Conservation (phyloP, 2,113 vertebrate genomes). For the Probosciger aterrimus region DNA sequence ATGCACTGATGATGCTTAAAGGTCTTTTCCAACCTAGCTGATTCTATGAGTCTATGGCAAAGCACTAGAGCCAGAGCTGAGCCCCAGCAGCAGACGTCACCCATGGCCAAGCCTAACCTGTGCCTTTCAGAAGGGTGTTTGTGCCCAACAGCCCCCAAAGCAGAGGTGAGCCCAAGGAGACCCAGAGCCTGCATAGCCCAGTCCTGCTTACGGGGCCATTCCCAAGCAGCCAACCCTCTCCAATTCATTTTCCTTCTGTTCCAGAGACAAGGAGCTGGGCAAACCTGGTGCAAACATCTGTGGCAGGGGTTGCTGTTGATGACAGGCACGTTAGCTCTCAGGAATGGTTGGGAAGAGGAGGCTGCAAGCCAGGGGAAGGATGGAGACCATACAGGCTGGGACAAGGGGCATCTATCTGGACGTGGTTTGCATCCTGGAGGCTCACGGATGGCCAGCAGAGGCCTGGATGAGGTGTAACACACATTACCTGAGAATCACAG, state of each 20-base stretch:
- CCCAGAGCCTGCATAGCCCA: background rate
- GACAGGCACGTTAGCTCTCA: background rate
- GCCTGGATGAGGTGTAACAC: background rate
- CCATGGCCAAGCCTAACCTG: rapidly evolving
- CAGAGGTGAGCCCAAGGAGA: background rate
- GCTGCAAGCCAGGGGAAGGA: background rate
- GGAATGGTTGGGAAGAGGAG: background rate
- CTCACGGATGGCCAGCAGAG: background rate
- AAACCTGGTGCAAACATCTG: background rate
- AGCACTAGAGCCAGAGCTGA: rapidly evolving
- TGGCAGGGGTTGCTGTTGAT: background rate
- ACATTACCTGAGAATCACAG: background rate
- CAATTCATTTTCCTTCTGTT: background rate
- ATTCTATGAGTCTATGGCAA: background rate
- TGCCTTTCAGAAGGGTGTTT: background rate
- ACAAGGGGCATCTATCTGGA: background rate
- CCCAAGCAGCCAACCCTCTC: background rate
- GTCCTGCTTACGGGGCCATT: rapidly evolving
- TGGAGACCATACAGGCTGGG: background rate
- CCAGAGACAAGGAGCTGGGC: background rate
- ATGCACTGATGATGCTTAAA: rapidly evolving
- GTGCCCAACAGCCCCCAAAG: background rate
- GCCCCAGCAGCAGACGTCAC: background rate
- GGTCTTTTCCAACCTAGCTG: background rate
- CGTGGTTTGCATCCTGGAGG: background rate